phyloP scores from a whole-genome alignment of 2,113 vertebrate species.

The Turnix velox region DNA sequence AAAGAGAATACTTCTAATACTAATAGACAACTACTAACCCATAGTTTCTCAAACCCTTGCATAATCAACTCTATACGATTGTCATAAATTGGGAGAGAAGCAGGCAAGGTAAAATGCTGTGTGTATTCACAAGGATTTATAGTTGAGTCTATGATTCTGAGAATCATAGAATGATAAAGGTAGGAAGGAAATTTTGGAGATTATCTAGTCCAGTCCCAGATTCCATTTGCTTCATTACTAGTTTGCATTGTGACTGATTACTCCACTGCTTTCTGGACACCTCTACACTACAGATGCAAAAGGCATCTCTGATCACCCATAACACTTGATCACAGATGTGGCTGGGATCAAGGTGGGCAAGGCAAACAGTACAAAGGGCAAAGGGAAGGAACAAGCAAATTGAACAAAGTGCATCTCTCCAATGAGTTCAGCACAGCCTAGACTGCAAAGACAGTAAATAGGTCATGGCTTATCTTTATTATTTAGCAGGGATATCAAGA shows the following conservation, averaged over 20 bases:
- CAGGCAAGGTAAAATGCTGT: neutral
- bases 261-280: neutral
- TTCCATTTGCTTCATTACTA: neutral
- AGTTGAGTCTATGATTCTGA: neutral
- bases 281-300: neutral
- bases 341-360: neutral
- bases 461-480: neutral
- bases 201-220: neutral
- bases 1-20: neutral
- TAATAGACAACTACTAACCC: neutral
- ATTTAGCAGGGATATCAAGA: neutral
- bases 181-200: neutral
- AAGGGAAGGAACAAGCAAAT: neutral
- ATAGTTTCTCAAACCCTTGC: neutral
- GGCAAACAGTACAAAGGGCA: neutral
- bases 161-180: neutral
- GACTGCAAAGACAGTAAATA: neutral
- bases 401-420: neutral
- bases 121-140: neutral
- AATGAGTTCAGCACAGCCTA: neutral
- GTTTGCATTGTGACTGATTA: neutral
- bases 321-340: rapidly evolving
- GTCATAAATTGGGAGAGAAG: neutral
- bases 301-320: neutral
- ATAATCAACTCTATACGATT: neutral